Conservation (phyloP, 2,888 invertebrate genomes). For the Amaurobius ferox region DNA sequence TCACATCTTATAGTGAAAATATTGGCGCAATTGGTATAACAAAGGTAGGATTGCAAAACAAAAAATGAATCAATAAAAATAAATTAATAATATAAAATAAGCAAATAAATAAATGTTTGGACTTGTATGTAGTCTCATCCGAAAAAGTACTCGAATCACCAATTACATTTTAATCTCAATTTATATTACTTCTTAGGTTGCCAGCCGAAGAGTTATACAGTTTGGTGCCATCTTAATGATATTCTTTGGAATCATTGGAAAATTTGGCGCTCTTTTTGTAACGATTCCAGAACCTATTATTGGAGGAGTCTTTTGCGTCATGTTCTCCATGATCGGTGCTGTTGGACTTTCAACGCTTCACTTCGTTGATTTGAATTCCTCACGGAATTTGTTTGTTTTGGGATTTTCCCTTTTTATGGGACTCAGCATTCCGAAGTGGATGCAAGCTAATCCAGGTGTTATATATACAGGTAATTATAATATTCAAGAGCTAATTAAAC, state of each 20-base stretch:
- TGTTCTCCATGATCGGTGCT: conserved; percentile 77
- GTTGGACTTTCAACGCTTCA: conserved; percentile 84
- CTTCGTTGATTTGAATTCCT: conserved; percentile 88
- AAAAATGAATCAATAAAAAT: too few species aligned
- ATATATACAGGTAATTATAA: conserved; percentile 60
- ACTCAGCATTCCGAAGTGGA: conserved; percentile 78
- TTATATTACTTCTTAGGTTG: conserved; percentile 45
- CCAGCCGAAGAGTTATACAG: conserved; percentile 64
- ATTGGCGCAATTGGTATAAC: conserved; percentile 76
- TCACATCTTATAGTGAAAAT: conserved; percentile 80
- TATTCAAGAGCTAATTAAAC: too few species aligned
- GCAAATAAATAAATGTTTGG: too few species aligned
- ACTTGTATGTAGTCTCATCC: too few species aligned
- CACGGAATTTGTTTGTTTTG: conserved; percentile 91
- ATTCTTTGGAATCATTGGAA: conserved; percentile 77
- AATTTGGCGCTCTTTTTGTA: conserved; percentile 75
- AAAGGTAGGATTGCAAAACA: too few species aligned
- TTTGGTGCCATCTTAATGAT: conserved; percentile 63
- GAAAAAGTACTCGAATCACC: too few species aligned
- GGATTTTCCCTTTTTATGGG: conserved; percentile 93
- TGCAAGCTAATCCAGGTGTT: conserved; percentile 71
- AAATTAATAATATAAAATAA: too few species aligned
- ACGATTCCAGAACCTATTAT: conserved; percentile 79
- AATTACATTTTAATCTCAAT: too few species aligned
- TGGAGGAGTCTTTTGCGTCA: conserved; percentile 77